Percentiles rank a stretch among this genome's conserved stretches.
phyloP scores from a whole-genome alignment of 2,888 invertebrate genomes.

The Zygothrica quintamaculata region DNA sequence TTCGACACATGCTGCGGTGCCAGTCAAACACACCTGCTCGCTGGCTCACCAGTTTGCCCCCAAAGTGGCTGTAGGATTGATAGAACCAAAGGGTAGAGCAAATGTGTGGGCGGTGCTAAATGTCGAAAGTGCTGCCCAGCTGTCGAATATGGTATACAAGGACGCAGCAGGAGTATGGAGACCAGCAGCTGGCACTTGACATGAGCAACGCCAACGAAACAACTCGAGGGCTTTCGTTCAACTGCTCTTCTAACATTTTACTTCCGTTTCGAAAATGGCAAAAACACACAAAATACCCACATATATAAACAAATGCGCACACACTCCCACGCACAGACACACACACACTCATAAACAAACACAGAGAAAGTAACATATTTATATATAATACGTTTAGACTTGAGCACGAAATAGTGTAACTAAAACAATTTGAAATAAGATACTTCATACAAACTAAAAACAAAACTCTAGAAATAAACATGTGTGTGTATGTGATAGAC shows the following conservation, averaged over 20 bases:
- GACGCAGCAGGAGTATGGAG: constrained; percentile 23
- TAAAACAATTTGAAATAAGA: constrained; percentile 67
- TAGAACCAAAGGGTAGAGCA: constrained; percentile 20
- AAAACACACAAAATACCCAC: constrained; percentile 46
- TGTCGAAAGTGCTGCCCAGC: constrained; percentile 70
- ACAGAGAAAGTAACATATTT: constrained; percentile 5
- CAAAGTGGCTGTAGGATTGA: background rate
- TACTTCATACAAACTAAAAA: constrained; percentile 38
- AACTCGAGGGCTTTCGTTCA: constrained; percentile 75
- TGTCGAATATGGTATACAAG: constrained; percentile 49
- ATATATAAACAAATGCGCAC: constrained; percentile 19
- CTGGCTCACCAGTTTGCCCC: constrained; percentile 10
- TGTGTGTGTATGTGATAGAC: background rate
- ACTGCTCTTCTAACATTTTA: constrained; percentile 59
- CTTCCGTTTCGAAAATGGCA: constrained; percentile 72
- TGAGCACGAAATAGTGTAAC: constrained; percentile 55
- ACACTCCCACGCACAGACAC: constrained; percentile 5
- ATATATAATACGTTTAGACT: constrained; percentile 31
- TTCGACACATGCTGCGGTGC: constrained; percentile 70
- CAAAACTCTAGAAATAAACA: too few relatives aligned
- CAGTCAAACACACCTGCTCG: constrained; percentile 73
- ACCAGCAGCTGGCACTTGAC: constrained; percentile 79
- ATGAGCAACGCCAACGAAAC: constrained; percentile 75
- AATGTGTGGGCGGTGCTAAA: constrained; percentile 66
- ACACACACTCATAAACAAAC: constrained; percentile 8